Conservation (phyloP, 2,888 invertebrate genomes). For the Phymatocera aterrima region DNA sequence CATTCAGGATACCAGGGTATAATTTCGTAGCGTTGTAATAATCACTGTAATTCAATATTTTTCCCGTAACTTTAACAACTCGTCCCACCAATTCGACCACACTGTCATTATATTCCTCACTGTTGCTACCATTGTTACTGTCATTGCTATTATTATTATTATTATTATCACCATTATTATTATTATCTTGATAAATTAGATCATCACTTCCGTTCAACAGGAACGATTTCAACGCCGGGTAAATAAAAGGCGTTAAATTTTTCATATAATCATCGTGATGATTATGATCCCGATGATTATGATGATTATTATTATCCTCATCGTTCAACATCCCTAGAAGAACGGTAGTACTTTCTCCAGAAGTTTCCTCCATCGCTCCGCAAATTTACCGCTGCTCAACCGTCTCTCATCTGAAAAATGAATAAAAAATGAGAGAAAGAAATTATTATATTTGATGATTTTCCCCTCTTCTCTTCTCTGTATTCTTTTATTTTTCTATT, state of each 20-base stretch:
- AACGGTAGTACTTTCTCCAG: neutral
- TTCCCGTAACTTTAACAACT: conserved; percentile 53
- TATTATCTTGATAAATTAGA: no score
- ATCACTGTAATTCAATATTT: conserved; percentile 55
- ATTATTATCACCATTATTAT: no score
- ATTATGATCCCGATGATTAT: no score
- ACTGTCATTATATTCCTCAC: neutral
- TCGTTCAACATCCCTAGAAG: conserved; percentile 41
- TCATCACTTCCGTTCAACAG: no score
- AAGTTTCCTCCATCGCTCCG: neutral
- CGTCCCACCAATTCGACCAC: conserved; percentile 52
- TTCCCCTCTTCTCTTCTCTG: no score
- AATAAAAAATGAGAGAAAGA: neutral
- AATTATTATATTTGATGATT: neutral
- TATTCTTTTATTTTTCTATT: no score
- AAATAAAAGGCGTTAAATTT: conserved; percentile 28
- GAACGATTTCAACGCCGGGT: neutral
- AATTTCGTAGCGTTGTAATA: conserved; percentile 45
- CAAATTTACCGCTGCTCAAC: no score
- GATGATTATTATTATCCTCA: neutral
- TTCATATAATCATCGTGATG: neutral
- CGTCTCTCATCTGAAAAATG: conserved; percentile 50
- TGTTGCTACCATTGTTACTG: neutral
- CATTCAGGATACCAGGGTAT: neutral
- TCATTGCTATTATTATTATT: no score